Percentiles rank a stretch among this genome's conserved stretches.
These are phyloP conservation scores for Papilio polyxenes DNA, from an alignment of 1,140 invertebrate species.

Conservation along the genomic window DNA sequence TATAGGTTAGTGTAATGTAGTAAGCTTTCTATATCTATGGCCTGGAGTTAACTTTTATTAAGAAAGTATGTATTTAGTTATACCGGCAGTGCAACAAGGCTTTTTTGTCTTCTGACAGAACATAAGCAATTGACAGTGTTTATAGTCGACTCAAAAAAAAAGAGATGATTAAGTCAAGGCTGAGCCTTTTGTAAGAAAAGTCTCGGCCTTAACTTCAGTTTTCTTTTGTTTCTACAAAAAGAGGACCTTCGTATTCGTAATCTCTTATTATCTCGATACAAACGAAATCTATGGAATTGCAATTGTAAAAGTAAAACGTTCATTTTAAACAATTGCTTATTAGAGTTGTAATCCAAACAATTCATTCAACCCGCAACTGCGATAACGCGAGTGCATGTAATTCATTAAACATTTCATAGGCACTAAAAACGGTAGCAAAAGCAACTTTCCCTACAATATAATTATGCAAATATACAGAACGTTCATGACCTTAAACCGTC, in stretches of 20 bases:
- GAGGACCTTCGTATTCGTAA: not conserved
- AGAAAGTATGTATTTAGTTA: not conserved
- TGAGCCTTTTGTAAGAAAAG: not conserved
- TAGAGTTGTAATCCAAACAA: constrained; percentile 17
- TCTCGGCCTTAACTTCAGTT: not conserved
- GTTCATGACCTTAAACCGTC: not conserved
- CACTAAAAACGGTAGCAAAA: not conserved
- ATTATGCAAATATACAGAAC: not conserved
- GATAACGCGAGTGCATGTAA: not conserved
- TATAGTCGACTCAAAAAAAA: not conserved
- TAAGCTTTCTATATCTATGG: too few relatives aligned
- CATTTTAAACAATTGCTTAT: constrained; percentile 18
- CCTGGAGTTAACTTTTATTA: too few relatives aligned
- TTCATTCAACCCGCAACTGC: not conserved
- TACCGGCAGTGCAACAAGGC: not conserved
- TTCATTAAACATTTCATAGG: constrained; percentile 6
- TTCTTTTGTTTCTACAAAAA: not conserved
- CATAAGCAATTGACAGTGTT: not conserved
- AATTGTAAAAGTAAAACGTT: not conserved
- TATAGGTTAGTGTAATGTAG: too few relatives aligned
- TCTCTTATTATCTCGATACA: not conserved
- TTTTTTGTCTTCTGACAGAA: too few relatives aligned
- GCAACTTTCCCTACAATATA: not conserved
- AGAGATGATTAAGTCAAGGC: not conserved
- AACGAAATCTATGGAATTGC: constrained; percentile 5